These are phyloP conservation scores for Botia kubotai DNA, from an alignment of 2,797 vertebrate species.

Conservation along the genomic window DNA sequence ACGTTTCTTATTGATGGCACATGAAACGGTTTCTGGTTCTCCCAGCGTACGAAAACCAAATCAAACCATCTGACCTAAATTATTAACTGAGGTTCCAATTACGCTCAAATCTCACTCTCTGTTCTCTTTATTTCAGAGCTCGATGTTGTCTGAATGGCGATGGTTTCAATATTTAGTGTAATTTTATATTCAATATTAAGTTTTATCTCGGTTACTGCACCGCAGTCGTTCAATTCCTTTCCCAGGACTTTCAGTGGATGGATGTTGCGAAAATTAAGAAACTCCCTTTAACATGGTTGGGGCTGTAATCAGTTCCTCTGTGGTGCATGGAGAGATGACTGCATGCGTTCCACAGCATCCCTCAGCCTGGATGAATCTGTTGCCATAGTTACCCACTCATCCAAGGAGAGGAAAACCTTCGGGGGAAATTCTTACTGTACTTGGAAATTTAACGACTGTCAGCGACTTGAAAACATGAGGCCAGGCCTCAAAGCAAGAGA, in stretches of 20 bases:
- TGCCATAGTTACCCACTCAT: constrained; percentile 41
- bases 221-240: constrained; percentile 4
- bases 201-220: constrained; percentile 7
- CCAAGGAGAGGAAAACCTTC: constrained; percentile 4
- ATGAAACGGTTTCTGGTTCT: neutral
- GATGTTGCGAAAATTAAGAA: constrained; percentile 15
- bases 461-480: constrained; percentile 16
- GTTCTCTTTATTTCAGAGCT: neutral
- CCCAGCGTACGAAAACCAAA: neutral
- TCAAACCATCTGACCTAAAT: constrained; percentile 25
- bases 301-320: constrained; percentile 13
- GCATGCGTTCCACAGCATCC: constrained; percentile 14
- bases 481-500: neutral
- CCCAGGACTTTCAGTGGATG: constrained; percentile 1
- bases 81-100: constrained; percentile 22
- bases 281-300: constrained; percentile 5
- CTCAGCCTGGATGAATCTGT: neutral
- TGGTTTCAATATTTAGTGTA: constrained; percentile 28
- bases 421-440: constrained; percentile 37
- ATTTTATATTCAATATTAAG: constrained; percentile 21
- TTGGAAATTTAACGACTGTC: constrained; percentile 28
- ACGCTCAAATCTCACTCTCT: neutral
- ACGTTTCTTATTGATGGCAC: neutral
- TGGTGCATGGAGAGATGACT: neutral
- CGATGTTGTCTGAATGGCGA: neutral